Conservation (phyloP, 2,888 invertebrate species). For the Eupithecia inturbata region DNA sequence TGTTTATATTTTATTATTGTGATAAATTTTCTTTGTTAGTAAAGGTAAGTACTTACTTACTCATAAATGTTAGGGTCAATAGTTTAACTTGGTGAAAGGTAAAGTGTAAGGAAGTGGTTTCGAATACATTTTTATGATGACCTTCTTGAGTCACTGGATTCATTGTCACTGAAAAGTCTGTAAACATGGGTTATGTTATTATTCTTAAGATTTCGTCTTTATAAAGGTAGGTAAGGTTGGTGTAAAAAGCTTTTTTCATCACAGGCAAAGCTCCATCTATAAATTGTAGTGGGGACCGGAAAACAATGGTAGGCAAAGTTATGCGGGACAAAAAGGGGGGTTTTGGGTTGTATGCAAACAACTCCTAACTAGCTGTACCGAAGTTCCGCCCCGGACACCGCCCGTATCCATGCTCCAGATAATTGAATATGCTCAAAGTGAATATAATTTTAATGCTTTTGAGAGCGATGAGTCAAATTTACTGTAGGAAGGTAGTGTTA, state of each 20-base stretch:
- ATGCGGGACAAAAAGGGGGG: conserved; percentile 43
- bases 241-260: background rate
- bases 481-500: background rate
- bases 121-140: background rate
- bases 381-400: conserved; percentile 49
- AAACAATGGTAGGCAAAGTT: conserved; percentile 35
- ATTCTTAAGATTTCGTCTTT: background rate
- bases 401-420: conserved; percentile 58
- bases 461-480: conserved; percentile 1
- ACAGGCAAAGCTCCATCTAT: background rate
- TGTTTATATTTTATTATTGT: too few relatives aligned
- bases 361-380: conserved; percentile 53
- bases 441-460: conserved; percentile 30
- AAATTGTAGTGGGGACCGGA: background rate
- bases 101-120: background rate
- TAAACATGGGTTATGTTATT: background rate
- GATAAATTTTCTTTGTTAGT: too few relatives aligned
- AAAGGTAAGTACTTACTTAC: too few relatives aligned
- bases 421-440: conserved; percentile 55
- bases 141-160: background rate
- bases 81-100: background rate
- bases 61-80: background rate
- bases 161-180: too few relatives aligned
- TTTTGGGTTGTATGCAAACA: conserved; percentile 64
- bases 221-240: background rate